These are phyloP conservation scores for Gasterosteus aculeatus DNA, from an alignment of 2,113 vertebrate genomes.

Conservation along the genomic window DNA sequence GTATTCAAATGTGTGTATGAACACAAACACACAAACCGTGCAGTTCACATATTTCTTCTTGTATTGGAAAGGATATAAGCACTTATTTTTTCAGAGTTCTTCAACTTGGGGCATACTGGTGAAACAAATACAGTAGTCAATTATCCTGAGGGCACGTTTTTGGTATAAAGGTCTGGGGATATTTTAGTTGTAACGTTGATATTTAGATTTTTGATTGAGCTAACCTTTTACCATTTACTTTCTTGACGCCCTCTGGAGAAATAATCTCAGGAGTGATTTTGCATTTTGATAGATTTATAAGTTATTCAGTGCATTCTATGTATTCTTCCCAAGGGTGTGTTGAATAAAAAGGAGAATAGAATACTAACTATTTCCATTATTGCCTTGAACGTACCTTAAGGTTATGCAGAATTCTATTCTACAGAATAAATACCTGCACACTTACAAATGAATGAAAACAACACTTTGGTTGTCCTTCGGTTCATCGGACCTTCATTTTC, in stretches of 20 bases:
- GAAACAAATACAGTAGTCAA: background rate
- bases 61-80: slow-evolving; percentile 4
- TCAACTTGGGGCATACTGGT: slow-evolving; percentile 2
- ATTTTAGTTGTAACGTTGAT: slow-evolving; percentile 17
- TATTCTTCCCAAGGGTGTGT: background rate
- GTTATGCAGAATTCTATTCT: too few species aligned
- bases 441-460: too few species aligned
- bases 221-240: slow-evolving; percentile 38
- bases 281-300: slow-evolving; percentile 8
- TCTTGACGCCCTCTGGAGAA: slow-evolving; percentile 1
- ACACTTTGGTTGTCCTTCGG: background rate
- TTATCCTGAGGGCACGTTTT: slow-evolving; percentile 22
- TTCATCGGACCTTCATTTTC: background rate
- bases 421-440: too few species aligned
- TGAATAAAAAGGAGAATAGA: background rate
- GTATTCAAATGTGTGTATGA: slow-evolving; percentile 50
- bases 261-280: slow-evolving; percentile 13
- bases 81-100: background rate
- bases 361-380: background rate
- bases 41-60: background rate
- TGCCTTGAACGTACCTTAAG: background rate
- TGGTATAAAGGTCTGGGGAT: slow-evolving; percentile 17
- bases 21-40: background rate
- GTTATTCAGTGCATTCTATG: slow-evolving; percentile 5
- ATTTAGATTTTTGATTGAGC: slow-evolving; percentile 36